Conservation (phyloP, 1,140 invertebrate genomes). For the Drosophila pachea region DNA sequence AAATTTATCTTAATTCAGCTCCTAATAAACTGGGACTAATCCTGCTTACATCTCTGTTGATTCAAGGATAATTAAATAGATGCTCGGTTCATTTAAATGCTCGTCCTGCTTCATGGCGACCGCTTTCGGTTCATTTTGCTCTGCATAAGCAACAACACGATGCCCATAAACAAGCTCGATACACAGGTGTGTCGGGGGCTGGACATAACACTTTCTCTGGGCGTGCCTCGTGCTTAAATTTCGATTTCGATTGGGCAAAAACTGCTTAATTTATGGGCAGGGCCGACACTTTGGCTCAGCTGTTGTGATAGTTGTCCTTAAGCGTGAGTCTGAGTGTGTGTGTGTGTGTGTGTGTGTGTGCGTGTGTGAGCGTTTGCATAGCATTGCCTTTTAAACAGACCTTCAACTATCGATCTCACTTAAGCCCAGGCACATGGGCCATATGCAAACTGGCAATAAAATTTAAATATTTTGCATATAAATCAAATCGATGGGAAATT, state of each 20-base stretch:
- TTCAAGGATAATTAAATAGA: too few relatives aligned
- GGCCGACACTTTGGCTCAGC: constrained; percentile 38
- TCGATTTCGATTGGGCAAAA: constrained; percentile 54
- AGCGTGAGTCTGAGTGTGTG: constrained; percentile 7
- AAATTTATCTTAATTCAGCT: too few relatives aligned
- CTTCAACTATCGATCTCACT: constrained; percentile 73
- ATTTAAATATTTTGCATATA: constrained; percentile 77
- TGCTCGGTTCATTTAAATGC: too few relatives aligned
- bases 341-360: constrained; percentile 11
- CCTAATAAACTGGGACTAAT: too few relatives aligned
- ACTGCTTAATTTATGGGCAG: constrained; percentile 64
- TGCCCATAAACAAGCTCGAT: constrained; percentile 1
- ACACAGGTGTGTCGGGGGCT: constrained; percentile 11
- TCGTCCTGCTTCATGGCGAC: too few relatives aligned
- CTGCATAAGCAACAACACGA: constrained; percentile 5
- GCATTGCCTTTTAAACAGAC: constrained; percentile 40
- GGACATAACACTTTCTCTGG: constrained; percentile 44
- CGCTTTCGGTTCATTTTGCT: too few relatives aligned
- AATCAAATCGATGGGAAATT: constrained; percentile 75
- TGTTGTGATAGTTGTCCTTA: constrained; percentile 27
- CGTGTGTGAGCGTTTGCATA: neutral
- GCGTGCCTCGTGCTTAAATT: constrained; percentile 53
- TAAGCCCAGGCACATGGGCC: constrained; percentile 54
- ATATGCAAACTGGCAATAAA: constrained; percentile 75
- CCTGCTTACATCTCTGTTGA: too few relatives aligned